Evolutionary conservation across 2,113 vertebrate genomes (phyloP).

Genomic region (Neodon shergylaensis): DNA sequence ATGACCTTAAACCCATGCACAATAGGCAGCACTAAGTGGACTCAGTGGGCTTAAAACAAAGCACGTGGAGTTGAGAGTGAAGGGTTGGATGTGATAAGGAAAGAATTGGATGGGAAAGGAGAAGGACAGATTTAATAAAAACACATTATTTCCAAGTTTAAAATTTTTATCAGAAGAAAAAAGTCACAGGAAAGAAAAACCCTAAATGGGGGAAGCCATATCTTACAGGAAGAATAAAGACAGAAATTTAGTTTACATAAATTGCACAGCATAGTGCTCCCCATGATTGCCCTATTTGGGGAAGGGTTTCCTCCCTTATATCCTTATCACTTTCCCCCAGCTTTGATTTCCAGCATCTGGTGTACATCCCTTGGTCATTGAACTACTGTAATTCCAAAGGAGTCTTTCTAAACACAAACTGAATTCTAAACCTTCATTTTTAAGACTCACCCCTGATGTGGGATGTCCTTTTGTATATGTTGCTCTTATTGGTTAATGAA

Average conservation of each 20-base stretch:
- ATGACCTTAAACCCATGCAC: neutral
- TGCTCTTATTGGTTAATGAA: too few species aligned
- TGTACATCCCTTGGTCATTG: neutral
- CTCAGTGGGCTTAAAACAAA: neutral
- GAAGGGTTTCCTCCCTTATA: neutral
- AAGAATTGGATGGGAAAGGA: neutral
- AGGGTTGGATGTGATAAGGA: too few species aligned
- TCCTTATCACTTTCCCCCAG: neutral
- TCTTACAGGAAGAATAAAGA: neutral
- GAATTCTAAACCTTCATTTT: neutral
- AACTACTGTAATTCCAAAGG: neutral
- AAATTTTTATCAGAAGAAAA: neutral
- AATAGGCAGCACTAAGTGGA: neutral
- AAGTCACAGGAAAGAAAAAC: neutral
- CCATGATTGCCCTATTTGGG: neutral
- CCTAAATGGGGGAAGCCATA: neutral
- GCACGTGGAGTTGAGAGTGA: neutral
- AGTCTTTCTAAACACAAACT: neutral
- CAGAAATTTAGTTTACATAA: neutral
- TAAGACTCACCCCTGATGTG: neutral
- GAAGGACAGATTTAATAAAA: neutral
- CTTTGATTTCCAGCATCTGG: neutral
- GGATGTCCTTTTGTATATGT: too few species aligned
- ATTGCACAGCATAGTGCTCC: neutral
- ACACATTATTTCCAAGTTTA: neutral